Conservation (phyloP, 2,888 invertebrate species). For the Himalopsyche tibetana region DNA sequence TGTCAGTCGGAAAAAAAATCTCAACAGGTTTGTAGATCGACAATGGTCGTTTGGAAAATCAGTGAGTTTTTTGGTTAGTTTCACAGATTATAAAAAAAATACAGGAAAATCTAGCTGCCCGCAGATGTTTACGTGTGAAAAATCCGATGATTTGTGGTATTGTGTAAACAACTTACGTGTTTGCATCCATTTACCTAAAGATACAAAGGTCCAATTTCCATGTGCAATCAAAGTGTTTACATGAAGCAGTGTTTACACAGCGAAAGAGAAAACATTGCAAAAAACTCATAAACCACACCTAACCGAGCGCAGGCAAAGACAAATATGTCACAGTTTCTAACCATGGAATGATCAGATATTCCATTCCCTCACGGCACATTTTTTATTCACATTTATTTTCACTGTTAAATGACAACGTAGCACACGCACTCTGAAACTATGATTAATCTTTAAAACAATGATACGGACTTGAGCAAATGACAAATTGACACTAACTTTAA, state of each 20-base stretch:
- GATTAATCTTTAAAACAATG: not conserved
- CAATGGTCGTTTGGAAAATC: too few species aligned
- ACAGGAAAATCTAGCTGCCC: too few species aligned
- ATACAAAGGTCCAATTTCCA: not conserved
- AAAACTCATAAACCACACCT: slow-evolving; percentile 38
- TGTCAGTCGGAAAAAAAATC: too few species aligned
- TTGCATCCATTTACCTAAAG: not conserved
- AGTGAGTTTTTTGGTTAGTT: too few species aligned
- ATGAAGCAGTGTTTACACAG: slow-evolving; percentile 19
- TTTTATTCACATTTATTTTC: slow-evolving; percentile 12
- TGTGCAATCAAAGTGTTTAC: slow-evolving; percentile 9
- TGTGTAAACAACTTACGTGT: not conserved
- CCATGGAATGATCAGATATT: slow-evolving; percentile 32
- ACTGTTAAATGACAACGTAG: slow-evolving; percentile 11
- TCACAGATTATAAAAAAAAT: too few species aligned
- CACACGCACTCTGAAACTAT: not conserved
- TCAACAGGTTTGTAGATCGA: too few species aligned
- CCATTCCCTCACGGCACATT: slow-evolving; percentile 31
- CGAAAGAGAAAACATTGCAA: slow-evolving; percentile 42
- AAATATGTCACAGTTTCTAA: slow-evolving; percentile 42
- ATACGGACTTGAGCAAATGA: not conserved
- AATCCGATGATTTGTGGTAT: not conserved
- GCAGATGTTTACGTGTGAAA: too few species aligned
- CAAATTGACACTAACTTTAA: slow-evolving; percentile 18
- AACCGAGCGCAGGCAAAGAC: not conserved